These are phyloP conservation scores for Heterodera carotae DNA, from an alignment of 1,140 invertebrate genomes.

Conservation along the genomic window DNA sequence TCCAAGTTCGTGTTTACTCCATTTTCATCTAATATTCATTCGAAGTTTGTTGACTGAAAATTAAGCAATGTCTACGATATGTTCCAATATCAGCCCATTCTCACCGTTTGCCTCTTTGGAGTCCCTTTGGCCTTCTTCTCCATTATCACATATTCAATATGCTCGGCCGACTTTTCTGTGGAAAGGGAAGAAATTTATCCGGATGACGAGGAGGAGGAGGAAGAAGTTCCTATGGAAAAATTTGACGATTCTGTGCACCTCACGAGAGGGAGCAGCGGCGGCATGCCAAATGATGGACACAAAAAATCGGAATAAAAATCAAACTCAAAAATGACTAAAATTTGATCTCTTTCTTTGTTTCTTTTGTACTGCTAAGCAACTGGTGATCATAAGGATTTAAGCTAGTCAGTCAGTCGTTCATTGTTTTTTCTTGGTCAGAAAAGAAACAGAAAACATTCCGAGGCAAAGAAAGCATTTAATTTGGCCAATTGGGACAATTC, in stretches of 20 bases:
- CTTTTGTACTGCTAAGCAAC: no score
- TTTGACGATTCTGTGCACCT: neutral
- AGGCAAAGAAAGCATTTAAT: no score
- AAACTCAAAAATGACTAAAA: neutral
- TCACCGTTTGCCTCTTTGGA: slow-evolving; percentile 81
- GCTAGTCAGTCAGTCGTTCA: no score
- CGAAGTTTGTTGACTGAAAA: neutral
- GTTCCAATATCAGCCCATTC: slow-evolving; percentile 72
- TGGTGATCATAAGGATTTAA: neutral
- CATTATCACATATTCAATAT: slow-evolving; percentile 89
- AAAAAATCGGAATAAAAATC: slow-evolving; percentile 20
- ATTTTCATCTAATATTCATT: no score
- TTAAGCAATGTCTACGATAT: slow-evolving; percentile 59
- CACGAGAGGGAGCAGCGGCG: neutral
- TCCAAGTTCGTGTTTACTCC: no score
- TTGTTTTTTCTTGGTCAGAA: neutral
- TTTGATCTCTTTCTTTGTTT: neutral
- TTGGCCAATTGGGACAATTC: no score
- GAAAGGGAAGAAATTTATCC: slow-evolving; percentile 76
- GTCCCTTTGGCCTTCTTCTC: slow-evolving; percentile 82
- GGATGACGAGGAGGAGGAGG: slow-evolving; percentile 71
- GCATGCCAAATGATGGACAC: neutral
- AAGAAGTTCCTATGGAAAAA: slow-evolving; percentile 31
- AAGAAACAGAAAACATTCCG: neutral
- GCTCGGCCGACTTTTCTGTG: slow-evolving; percentile 88